Base-by-base conservation (phyloP, 2,113 vertebrate species). In the Cavia aperea region DNA sequence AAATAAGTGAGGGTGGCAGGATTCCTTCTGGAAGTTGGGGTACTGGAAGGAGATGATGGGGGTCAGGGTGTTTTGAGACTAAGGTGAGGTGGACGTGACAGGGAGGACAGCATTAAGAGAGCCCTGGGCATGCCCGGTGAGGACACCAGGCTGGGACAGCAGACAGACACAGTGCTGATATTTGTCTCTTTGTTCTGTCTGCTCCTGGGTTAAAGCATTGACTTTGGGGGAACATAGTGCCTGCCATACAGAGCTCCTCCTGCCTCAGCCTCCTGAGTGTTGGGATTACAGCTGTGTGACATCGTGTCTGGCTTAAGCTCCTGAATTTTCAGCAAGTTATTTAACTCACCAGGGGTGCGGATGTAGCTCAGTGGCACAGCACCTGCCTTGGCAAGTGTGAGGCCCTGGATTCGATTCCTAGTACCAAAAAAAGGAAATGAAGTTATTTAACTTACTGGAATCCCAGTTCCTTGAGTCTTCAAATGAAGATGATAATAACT, bases 251-350 rank as follows among this genome's bases (percentile, higher is more conserved):
- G 12, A 12, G 10, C 13, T 65, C 63, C 63, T 70, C 66, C 36
- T 89, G 70, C 66, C 66, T n/a, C 36, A 19, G 66, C 66, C 66
- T 70, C 66, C 33, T n/a, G 33, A 70, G 33, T 70, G 16, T 36
- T 19, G 66, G 66, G 66, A 19, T 70, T 70, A 70, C 15, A 70
- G 66, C 16, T 70, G 66, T n/a, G 36, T 15, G 56, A 56, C 15
- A 36, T 36, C 33, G 21, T 18, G 16, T 19, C 68, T 19, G 68
- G 68, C 5, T 66, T 66, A 66, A 81, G 54, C 43, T 89, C 84
- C 92, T 93, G 88, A 83, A 95, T 49, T 43, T 90, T 88, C 73
- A 72, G 23, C 31, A 73, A 83, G 77, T 60, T 81, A 66, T 89
- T 92, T 54, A 11, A 46, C 4, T 43, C 43, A 33, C 29, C 5